A percentile compares a stretch with the other conserved stretches of the same genome.
phyloP scores from a whole-genome alignment of 1,140 invertebrate species.

The Steinernema feltiae region DNA sequence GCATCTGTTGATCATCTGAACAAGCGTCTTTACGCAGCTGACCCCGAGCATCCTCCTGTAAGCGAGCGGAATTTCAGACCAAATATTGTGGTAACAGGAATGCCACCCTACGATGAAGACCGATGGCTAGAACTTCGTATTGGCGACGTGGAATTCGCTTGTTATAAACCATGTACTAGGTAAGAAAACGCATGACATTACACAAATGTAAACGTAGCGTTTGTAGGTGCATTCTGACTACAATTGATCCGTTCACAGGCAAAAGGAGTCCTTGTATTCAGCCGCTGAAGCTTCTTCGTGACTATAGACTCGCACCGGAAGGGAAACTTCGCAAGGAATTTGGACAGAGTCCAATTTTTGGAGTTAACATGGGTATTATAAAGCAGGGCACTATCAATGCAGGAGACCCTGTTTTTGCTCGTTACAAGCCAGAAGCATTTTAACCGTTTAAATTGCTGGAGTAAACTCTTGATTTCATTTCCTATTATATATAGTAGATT shows the following conservation, averaged over 20 bases:
- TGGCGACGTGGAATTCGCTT: constrained; percentile 39
- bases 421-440: background rate
- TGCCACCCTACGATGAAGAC: constrained; percentile 55
- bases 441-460: too few relatives aligned
- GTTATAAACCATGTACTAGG: constrained; percentile 49
- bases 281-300: constrained; percentile 50
- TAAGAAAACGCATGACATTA: constrained; percentile 17
- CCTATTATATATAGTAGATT: too few relatives aligned
- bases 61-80: constrained; percentile 53
- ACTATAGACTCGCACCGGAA: constrained; percentile 43
- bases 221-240: constrained; percentile 49
- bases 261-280: constrained; percentile 50
- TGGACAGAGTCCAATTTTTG: constrained; percentile 31
- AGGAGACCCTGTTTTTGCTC: background rate
- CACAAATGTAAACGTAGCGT: constrained; percentile 25
- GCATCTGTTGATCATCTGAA: background rate
- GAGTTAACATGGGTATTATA: constrained; percentile 28
- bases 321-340: constrained; percentile 31
- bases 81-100: constrained; percentile 53
- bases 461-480: too few relatives aligned
- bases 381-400: constrained; percentile 9
- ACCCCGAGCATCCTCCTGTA: background rate
- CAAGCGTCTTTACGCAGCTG: background rate
- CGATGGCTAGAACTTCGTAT: constrained; percentile 44
- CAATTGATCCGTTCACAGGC: constrained; percentile 52